A percentile compares a stretch with the other conserved stretches of the same genome.
Conservation (phyloP, 2,888 invertebrate genomes). For the Pristionchus maxplancki region DNA sequence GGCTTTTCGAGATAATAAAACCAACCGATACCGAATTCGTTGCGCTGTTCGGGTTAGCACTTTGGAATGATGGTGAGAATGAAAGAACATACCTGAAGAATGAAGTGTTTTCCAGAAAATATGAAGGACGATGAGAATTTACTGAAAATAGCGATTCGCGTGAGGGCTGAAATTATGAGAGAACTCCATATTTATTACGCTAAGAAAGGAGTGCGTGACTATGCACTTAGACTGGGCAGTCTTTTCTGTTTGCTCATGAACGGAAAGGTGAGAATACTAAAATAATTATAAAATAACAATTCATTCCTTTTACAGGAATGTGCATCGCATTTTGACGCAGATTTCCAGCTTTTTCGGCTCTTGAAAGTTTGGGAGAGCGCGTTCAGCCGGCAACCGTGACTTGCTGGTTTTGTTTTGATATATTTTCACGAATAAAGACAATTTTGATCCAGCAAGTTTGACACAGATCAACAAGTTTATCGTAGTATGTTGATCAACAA, state of each 20-base stretch:
- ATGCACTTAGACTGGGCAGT: background rate
- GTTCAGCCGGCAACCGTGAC: too few relatives aligned
- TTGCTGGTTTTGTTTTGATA: too few relatives aligned
- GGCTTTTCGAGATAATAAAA: background rate
- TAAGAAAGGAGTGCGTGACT: background rate
- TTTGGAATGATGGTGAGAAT: background rate
- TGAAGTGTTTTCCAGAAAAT: background rate
- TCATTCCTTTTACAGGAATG: too few relatives aligned
- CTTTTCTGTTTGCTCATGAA: background rate
- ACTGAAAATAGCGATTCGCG: background rate
- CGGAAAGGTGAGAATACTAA: background rate
- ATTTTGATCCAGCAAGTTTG: too few relatives aligned
- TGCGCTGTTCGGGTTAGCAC: background rate
- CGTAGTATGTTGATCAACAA: too few relatives aligned
- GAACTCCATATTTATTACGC: background rate
- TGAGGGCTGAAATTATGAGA: background rate
- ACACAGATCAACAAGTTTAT: too few relatives aligned
- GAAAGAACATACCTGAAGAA: too few relatives aligned
- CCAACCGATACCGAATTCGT: background rate
- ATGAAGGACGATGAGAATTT: background rate
- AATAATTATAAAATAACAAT: too few relatives aligned
- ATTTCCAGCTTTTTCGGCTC: too few relatives aligned
- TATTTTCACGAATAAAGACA: too few relatives aligned
- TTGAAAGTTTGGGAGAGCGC: too few relatives aligned
- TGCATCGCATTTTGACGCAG: too few relatives aligned